phyloP scores from a whole-genome alignment of 2,113 vertebrate genomes.

The Sciurus niger region DNA sequence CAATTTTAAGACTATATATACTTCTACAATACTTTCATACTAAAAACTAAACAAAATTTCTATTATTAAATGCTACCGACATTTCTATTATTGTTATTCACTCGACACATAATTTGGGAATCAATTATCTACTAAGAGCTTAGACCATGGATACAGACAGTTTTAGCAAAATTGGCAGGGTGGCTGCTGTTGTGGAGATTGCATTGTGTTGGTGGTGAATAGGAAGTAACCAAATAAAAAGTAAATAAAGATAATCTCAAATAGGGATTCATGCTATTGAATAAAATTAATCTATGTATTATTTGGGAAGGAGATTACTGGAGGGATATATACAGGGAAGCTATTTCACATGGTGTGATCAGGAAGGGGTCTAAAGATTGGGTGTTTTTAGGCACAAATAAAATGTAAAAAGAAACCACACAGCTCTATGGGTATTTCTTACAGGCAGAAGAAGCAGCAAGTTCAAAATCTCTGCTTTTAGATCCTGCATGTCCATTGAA shows the following conservation, averaged over 20 bases:
- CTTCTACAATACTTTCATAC: not conserved
- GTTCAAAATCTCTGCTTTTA: not conserved
- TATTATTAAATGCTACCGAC: not conserved
- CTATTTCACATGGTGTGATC: not conserved
- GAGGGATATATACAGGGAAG: not conserved
- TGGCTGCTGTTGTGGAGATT: not conserved
- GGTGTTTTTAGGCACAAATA: not conserved
- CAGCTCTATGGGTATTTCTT: not conserved
- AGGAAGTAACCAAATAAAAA: not conserved
- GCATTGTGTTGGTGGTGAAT: not conserved
- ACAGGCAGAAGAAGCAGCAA: not conserved
- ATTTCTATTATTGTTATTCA: not conserved
- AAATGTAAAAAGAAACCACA: not conserved
- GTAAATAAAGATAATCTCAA: not conserved
- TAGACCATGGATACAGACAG: not conserved
- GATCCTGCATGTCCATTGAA: not conserved
- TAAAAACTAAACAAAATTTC: not conserved
- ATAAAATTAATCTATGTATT: slow-evolving; percentile 1
- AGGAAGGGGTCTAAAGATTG: not conserved
- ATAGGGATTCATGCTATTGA: not conserved
- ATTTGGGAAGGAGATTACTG: not conserved
- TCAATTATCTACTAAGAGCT: not conserved
- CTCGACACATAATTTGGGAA: not conserved
- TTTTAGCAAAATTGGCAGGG: not conserved
- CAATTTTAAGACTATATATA: not conserved